Conservation (phyloP, 2,888 invertebrate genomes). For the Trachelus stipa region DNA sequence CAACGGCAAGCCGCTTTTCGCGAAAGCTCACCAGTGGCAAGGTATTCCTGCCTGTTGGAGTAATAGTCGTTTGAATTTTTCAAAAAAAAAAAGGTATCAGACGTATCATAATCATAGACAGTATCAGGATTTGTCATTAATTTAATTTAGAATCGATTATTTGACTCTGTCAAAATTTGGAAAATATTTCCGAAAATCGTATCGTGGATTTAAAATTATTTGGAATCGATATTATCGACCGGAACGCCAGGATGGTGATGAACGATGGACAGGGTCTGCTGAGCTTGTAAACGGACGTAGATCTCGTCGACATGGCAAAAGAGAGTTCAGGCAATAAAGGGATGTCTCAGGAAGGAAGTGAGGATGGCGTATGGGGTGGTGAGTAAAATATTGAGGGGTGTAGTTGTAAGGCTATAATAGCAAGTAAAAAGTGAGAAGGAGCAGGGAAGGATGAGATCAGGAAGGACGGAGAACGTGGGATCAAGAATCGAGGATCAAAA, state of each 20-base stretch:
- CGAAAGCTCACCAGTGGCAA: background rate
- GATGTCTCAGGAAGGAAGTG: background rate
- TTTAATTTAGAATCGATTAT: background rate
- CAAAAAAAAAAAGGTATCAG: background rate
- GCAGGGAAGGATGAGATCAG: background rate
- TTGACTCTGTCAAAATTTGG: background rate
- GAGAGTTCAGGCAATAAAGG: background rate
- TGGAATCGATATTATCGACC: background rate
- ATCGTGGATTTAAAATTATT: background rate
- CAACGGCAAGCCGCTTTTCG: constrained; percentile 24
- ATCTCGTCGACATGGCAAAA: background rate
- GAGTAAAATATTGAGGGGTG: background rate
- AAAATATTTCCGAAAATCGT: background rate
- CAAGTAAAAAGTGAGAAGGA: background rate
- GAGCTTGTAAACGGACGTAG: background rate
- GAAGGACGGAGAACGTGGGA: background rate
- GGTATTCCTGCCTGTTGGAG: background rate
- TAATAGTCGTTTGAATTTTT: background rate
- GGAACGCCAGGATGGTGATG: background rate
- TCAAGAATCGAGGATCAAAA: background rate
- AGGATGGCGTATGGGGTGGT: background rate
- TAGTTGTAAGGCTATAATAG: background rate
- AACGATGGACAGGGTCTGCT: background rate
- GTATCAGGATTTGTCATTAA: background rate
- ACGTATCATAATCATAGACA: background rate